These are phyloP conservation scores for Drosophila anomelani DNA, from an alignment of 2,888 invertebrate species.

Conservation along the genomic window DNA sequence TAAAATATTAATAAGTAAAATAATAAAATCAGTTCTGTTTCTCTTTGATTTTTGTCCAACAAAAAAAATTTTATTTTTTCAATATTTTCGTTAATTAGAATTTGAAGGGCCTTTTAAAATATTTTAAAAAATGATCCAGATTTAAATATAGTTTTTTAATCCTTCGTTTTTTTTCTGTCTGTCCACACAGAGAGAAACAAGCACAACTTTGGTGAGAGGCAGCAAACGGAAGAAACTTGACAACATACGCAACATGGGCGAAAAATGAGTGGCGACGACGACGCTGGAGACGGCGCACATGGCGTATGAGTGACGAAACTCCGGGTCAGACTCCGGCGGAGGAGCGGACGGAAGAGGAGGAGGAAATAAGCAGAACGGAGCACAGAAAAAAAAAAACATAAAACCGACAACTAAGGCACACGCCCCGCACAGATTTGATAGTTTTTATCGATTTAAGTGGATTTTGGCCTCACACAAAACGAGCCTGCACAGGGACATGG, in stretches of 20 bases:
- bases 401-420: constrained; percentile 50
- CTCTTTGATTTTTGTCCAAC: not conserved
- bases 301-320: constrained; percentile 72
- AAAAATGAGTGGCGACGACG: constrained; percentile 75
- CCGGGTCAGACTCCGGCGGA: constrained; percentile 32
- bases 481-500: constrained; percentile 18
- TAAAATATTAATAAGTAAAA: no score
- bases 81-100: not conserved
- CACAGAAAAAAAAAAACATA: not conserved
- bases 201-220: constrained; percentile 47
- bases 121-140: no score
- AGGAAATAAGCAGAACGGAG: not conserved
- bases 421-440: constrained; percentile 77
- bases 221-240: constrained; percentile 77
- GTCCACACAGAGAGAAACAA: constrained; percentile 57
- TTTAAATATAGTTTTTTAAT: not conserved
- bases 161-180: not conserved
- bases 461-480: constrained; percentile 62
- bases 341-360: not conserved
- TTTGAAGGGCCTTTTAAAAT: not conserved
- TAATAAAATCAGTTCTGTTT: not conserved
- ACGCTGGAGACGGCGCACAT: constrained; percentile 61
- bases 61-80: not conserved
- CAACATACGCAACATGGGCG: constrained; percentile 79
- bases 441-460: constrained; percentile 80